Conservation (phyloP, 1,140 invertebrate genomes). For the Saccostrea echinata region DNA sequence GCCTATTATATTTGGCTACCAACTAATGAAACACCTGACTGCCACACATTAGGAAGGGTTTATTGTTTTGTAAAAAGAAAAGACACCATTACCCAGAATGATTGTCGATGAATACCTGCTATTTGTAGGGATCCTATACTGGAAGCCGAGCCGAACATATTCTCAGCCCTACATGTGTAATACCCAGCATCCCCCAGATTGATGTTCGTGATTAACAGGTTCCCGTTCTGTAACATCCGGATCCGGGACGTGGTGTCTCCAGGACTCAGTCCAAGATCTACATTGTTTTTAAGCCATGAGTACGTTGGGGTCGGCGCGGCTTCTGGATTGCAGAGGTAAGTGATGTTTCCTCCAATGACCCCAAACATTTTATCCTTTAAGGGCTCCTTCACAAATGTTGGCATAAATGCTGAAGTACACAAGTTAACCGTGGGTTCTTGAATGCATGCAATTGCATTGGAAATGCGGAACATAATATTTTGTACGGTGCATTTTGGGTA, state of each 20-base stretch:
- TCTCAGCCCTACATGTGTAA: constrained; percentile 66
- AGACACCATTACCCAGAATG: too few species aligned
- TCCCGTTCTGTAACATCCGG: constrained; percentile 67
- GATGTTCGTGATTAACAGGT: constrained; percentile 61
- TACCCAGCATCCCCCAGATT: constrained; percentile 55
- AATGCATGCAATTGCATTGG: too few species aligned
- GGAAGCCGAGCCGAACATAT: constrained; percentile 58
- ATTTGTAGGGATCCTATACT: constrained; percentile 62
- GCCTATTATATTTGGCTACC: too few species aligned
- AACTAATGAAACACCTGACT: too few species aligned
- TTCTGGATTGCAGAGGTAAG: constrained; percentile 95
- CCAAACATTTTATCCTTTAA: constrained; percentile 93
- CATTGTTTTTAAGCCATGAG: constrained; percentile 94
- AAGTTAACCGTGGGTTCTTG: too few species aligned
- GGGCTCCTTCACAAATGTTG: constrained; percentile 94
- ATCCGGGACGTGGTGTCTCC: constrained; percentile 59
- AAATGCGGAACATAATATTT: too few species aligned
- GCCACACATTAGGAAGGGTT: too few species aligned
- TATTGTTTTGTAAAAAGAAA: too few species aligned
- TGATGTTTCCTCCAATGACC: constrained; percentile 93
- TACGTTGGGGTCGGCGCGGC: constrained; percentile 90
- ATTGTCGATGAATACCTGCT: constrained; percentile 46
- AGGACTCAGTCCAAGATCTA: constrained; percentile 83
- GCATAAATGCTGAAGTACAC: constrained; percentile 85
- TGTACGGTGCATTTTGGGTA: too few species aligned